phyloP scores from a whole-genome alignment of 2,888 invertebrate species.

The Oscheius sp. region DNA sequence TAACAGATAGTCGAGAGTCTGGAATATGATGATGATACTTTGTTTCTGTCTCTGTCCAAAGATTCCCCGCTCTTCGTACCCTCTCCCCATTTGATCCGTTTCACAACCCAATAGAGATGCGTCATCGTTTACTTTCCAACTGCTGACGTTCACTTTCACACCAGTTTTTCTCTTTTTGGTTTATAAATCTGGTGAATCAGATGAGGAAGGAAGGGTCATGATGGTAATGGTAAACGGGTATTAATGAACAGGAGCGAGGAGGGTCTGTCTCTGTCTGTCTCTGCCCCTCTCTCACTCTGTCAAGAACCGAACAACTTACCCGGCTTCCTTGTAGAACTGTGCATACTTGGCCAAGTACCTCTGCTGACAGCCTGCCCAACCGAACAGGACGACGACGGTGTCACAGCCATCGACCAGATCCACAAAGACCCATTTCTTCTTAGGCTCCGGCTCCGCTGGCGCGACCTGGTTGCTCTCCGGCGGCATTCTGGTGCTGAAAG shows the following conservation, averaged over 20 bases:
- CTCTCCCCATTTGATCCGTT: too few relatives aligned
- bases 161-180: too few relatives aligned
- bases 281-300: background rate
- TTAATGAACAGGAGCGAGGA: background rate
- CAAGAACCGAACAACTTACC: slow-evolving; percentile 76
- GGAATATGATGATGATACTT: slow-evolving; percentile 31
- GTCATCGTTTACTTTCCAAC: too few relatives aligned
- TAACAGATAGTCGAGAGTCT: slow-evolving; percentile 66
- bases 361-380: slow-evolving; percentile 86
- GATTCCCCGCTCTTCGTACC: too few relatives aligned
- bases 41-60: too few relatives aligned
- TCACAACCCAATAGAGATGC: too few relatives aligned
- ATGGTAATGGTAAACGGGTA: too few relatives aligned
- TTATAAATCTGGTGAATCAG: too few relatives aligned
- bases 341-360: slow-evolving; percentile 84
- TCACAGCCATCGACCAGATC: slow-evolving; percentile 37
- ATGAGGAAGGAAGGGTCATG: background rate
- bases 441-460: slow-evolving; percentile 16
- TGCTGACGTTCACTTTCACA: too few relatives aligned
- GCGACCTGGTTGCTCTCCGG: slow-evolving; percentile 30
- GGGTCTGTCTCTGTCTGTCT: background rate
- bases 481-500: slow-evolving; percentile 6
- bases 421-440: slow-evolving; percentile 32
- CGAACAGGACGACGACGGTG: slow-evolving; percentile 81
- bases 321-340: slow-evolving; percentile 83